Base-by-base conservation (phyloP, 2,797 vertebrate species). In the Cryptoprocta ferox region DNA sequence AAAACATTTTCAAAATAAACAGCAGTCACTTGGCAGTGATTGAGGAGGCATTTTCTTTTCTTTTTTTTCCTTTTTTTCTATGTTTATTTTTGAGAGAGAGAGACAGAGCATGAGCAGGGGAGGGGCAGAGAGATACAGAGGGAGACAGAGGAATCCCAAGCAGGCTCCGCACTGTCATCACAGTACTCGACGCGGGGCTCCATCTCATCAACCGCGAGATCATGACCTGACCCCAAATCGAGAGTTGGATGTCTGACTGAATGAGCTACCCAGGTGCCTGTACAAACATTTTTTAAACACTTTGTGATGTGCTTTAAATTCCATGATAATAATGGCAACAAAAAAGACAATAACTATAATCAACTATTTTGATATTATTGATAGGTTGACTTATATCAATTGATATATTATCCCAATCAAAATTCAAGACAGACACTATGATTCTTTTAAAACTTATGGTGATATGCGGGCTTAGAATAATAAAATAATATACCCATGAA, bases 1-100 rank as follows among this genome's bases (percentile, higher is more conserved):
- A 42, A 30, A 28, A 39, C 56, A 59, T 59, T 48, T 45, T 4
- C 2, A 73, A 73, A 42, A 75, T 32, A 66, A 59, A 83, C n/a
- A n/a, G 0, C 0, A 11, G 4, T 1, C 26, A 21, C 12, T 71
- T 39, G 14, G 14, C 14, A 73, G 18, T 24, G 11, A 2, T 59
- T 83, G 37, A 48, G 19, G 35, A 35, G 11, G 11, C 18, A 73
- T 42, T 82, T 91, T 65, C 56, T 59, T 59, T 59, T 24, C 24
- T 9, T 10, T 59, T 59, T 2, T 24, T 59, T 8, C 0, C 21
- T 53, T 53, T 56, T 56, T 56, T 24, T 56, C 3, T 8, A 24
- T 59, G 56, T 59, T 59, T 59, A 24, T 59, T 59, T 59, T 59
- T 59, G 21, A 59, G 21, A 59, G 0, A 59, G 0, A 24, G 56